Percentiles rank a stretch among this genome's conserved stretches.
Conservation (phyloP, 2,113 vertebrate genomes). For the Caretta caretta region DNA sequence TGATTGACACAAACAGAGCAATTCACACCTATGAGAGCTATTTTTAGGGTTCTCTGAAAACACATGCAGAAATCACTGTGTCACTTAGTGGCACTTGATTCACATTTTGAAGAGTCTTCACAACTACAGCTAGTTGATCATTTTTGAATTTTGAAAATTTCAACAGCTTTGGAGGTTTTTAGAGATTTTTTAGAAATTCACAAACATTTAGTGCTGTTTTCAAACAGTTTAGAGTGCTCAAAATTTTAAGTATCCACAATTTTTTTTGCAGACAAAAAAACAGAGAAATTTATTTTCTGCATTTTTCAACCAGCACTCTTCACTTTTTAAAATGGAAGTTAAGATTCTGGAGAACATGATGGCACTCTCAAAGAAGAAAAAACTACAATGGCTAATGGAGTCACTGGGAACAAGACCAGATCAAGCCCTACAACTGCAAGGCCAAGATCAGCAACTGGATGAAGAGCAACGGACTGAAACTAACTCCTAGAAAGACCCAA, state of each 20-base stretch:
- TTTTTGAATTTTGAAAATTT: background rate
- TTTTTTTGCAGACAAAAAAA: background rate
- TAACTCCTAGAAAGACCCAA: background rate
- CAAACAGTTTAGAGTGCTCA: background rate
- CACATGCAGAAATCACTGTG: background rate
- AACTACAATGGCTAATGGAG: background rate
- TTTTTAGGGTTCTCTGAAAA: background rate
- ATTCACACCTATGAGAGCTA: background rate
- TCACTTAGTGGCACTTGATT: background rate
- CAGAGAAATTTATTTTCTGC: rapidly evolving
- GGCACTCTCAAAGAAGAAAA: background rate
- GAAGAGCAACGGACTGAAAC: slow-evolving; percentile 48
- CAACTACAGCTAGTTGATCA: background rate
- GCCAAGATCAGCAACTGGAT: slow-evolving; percentile 43
- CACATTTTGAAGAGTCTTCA: background rate
- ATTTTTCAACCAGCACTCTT: background rate
- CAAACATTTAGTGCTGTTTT: background rate
- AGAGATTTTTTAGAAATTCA: background rate
- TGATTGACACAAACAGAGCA: background rate
- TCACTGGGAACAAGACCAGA: slow-evolving; percentile 11
- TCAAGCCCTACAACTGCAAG: background rate
- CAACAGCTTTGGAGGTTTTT: too few relatives aligned
- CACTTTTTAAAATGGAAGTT: background rate
- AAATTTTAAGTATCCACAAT: background rate
- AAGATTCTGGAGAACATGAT: background rate